Base-by-base conservation (phyloP, 2,797 vertebrate genomes). In the Lacerta viridis region DNA sequence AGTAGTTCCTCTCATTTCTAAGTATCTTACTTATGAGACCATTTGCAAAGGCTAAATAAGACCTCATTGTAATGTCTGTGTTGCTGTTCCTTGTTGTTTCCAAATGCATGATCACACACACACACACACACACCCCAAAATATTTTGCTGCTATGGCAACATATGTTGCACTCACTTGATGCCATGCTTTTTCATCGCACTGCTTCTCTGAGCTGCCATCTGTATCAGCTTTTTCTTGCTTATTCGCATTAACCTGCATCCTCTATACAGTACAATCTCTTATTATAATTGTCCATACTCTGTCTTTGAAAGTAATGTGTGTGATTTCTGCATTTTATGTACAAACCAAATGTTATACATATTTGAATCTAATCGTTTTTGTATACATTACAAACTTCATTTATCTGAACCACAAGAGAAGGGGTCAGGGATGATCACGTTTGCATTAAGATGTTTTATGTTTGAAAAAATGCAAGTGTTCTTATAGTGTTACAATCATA, bases 1-100 rank as follows among this genome's bases (percentile, higher is more conserved):
- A 92, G 83, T 78, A 27, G n/a, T 11, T 91, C 23, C n/a, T 88
- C 33, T 84, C 89, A 8, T 91, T 94, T 88, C 64, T 72, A 90
- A 93, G 4, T 4, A 5, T 87, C 80, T 84, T 84, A 87, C 80
- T 85, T 84, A 87, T 93, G 76, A 68, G 55, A 78, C 23, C 66
- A 25, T 80, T 93, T 88, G 20, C 9, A 77, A 25, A 66, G 79
- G 41, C 84, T 5, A 92, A 88, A 88, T 84, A 33, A 10, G 81
- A 55, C 50, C 50, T 15, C 50, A 55, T 55, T 55, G 46, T 77
- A 76, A 72, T 18, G 18, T 59, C 81, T 18, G 66, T 90, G 61
- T 89, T 85, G 6, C 89, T 83, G 5, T 0, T 25, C 85, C 43
- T 84, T 59, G 68, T 86, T 39, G 71, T 74, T 64, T 91, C 80